Evolutionary conservation across 2,113 vertebrate genomes (phyloP).

Genomic region (Polypterus senegalus): DNA sequence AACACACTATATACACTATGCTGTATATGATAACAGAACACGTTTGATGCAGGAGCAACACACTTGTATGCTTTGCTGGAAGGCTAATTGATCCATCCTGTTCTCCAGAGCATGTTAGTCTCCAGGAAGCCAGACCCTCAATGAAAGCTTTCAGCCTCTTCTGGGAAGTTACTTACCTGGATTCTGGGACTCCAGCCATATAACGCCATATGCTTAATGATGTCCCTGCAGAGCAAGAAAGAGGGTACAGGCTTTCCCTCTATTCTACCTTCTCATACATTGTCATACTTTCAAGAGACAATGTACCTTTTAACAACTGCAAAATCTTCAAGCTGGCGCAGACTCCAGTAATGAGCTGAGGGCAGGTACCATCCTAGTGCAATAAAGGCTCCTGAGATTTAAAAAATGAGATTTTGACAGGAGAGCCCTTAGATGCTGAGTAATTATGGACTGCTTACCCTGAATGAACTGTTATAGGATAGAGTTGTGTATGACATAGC

Average conservation of each 20-base stretch:
- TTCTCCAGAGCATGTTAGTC: background rate
- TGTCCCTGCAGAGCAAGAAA: constrained; percentile 31
- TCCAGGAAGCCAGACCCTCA: constrained; percentile 20
- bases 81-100: too few relatives aligned
- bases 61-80: too few relatives aligned
- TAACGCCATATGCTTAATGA: constrained; percentile 34
- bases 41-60: too few relatives aligned
- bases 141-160: constrained; percentile 31
- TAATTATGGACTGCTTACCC: too few relatives aligned
- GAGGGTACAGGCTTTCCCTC: constrained; percentile 14
- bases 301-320: background rate
- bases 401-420: too few relatives aligned
- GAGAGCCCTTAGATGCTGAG: too few relatives aligned
- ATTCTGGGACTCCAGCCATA: constrained; percentile 23
- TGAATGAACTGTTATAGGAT: too few relatives aligned
- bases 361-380: too few relatives aligned
- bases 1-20: too few relatives aligned
- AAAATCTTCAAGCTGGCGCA: background rate
- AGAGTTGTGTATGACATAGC: too few relatives aligned
- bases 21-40: too few relatives aligned
- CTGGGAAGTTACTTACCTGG: constrained; percentile 20
- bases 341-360: background rate
- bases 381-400: too few relatives aligned
- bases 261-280: background rate
- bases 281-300: background rate